Percentiles rank a stretch among this genome's conserved stretches.
Conservation (phyloP, 2,888 invertebrate species). For the Chironomus tentans region DNA sequence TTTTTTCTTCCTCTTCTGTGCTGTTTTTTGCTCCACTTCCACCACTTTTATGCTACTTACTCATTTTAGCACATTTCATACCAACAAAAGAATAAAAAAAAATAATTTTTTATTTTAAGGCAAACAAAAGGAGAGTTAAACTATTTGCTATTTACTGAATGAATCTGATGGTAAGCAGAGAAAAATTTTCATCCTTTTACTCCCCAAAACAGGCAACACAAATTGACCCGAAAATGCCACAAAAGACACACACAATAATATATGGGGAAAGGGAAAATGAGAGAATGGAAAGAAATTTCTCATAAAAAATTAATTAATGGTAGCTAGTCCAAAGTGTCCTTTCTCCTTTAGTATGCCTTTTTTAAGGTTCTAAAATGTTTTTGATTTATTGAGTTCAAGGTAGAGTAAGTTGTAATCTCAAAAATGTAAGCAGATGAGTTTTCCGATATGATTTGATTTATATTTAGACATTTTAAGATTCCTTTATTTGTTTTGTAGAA, state of each 20-base stretch:
- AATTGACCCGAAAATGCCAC: not conserved
- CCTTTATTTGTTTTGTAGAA: too few species aligned
- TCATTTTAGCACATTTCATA: not conserved
- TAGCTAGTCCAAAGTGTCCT: not conserved
- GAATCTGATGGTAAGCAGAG: not conserved
- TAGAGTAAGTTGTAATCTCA: too few species aligned
- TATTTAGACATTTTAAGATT: too few species aligned
- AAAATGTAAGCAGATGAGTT: too few species aligned
- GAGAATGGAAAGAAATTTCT: not conserved
- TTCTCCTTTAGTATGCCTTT: not conserved
- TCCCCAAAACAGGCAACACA: not conserved
- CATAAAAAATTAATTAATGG: conserved; percentile 26
- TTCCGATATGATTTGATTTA: too few species aligned
- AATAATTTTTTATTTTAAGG: not conserved
- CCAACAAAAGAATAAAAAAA: not conserved
- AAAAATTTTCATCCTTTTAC: not conserved
- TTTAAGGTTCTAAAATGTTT: too few species aligned
- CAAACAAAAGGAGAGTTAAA: not conserved
- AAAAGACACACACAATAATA: not conserved
- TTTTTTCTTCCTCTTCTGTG: not conserved
- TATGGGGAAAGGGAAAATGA: not conserved
- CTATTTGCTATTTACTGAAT: not conserved
- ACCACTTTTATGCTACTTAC: too few species aligned
- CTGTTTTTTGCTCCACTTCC: not conserved
- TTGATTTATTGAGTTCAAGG: too few species aligned